Percentiles rank a stretch among this genome's conserved stretches.
Evolutionary conservation across 2,888 invertebrate species (phyloP).

Genomic region (Sialis fuliginosa): DNA sequence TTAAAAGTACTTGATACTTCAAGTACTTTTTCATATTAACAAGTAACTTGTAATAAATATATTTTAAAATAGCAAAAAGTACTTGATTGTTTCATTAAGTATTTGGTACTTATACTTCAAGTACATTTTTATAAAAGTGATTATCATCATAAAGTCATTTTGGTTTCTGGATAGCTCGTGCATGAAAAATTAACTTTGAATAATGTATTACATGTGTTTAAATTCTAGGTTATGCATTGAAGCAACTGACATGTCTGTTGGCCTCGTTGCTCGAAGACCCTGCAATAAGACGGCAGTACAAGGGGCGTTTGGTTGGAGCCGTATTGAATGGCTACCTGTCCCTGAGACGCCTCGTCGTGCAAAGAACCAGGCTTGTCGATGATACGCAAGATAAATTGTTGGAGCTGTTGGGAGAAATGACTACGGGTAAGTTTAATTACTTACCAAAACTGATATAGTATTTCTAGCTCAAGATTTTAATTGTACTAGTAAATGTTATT

Average conservation of each 20-base stretch:
- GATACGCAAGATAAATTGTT: slow-evolving; percentile 91
- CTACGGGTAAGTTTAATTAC: slow-evolving; percentile 41
- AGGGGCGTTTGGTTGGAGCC: slow-evolving; percentile 72
- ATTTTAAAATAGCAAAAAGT: no score
- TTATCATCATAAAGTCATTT: no score
- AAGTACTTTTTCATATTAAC: no score
- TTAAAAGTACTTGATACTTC: no score
- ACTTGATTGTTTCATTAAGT: no score
- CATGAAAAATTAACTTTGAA: no score
- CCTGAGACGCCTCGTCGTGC: slow-evolving; percentile 76
- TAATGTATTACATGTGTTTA: not conserved
- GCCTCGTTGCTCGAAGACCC: slow-evolving; percentile 77
- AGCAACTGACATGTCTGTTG: slow-evolving; percentile 75
- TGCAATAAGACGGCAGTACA: slow-evolving; percentile 77
- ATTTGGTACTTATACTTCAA: no score
- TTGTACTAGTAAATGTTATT: no score
- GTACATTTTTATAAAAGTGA: no score
- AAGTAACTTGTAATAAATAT: no score
- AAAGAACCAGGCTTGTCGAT: slow-evolving; percentile 85
- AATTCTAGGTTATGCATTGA: slow-evolving; percentile 60
- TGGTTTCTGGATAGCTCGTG: no score
- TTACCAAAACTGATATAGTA: not conserved
- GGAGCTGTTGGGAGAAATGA: slow-evolving; percentile 88
- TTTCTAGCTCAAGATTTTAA: slow-evolving; percentile 1
- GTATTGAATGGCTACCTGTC: slow-evolving; percentile 90